These are phyloP conservation scores for Syndactyla subalaris DNA, from an alignment of 2,797 vertebrate species.

Conservation along the genomic window DNA sequence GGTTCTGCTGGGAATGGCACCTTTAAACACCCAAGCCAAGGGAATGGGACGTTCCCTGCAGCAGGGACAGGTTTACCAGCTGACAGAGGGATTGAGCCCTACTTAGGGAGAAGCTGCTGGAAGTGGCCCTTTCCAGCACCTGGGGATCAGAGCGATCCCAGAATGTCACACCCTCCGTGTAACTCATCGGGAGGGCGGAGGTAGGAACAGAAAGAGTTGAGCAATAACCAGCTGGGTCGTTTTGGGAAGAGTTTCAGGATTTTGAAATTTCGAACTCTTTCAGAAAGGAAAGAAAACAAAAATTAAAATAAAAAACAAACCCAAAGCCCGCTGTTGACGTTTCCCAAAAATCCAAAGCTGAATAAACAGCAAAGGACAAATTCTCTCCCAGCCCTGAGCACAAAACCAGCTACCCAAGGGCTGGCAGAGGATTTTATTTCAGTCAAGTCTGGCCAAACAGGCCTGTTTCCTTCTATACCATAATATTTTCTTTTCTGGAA, in stretches of 20 bases:
- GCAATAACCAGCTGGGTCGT: conserved; percentile 47
- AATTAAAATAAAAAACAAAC: neutral
- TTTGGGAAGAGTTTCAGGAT: conserved; percentile 65
- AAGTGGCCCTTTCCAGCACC: conserved; percentile 24
- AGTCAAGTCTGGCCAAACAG: neutral
- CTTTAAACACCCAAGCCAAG: neutral
- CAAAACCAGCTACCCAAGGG: neutral
- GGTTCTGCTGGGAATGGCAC: neutral
- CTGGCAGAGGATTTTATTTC: neutral
- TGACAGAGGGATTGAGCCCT: neutral
- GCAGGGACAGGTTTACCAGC: neutral
- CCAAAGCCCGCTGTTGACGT: neutral
- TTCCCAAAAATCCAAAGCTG: conserved; percentile 19
- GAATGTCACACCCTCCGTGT: conserved; percentile 29
- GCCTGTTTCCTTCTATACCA: neutral
- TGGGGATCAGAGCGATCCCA: conserved; percentile 13
- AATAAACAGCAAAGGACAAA: neutral
- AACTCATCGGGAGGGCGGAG: conserved; percentile 57
- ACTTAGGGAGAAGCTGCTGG: neutral
- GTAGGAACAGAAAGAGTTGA: neutral
- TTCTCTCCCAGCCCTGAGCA: neutral
- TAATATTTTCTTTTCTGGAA: neutral
- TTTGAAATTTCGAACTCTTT: conserved; percentile 48
- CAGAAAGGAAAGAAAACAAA: conserved; percentile 35
- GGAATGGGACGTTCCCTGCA: neutral